These are phyloP conservation scores for Chaetodon trifasciatus DNA, from an alignment of 2,797 vertebrate species.

Conservation along the genomic window DNA sequence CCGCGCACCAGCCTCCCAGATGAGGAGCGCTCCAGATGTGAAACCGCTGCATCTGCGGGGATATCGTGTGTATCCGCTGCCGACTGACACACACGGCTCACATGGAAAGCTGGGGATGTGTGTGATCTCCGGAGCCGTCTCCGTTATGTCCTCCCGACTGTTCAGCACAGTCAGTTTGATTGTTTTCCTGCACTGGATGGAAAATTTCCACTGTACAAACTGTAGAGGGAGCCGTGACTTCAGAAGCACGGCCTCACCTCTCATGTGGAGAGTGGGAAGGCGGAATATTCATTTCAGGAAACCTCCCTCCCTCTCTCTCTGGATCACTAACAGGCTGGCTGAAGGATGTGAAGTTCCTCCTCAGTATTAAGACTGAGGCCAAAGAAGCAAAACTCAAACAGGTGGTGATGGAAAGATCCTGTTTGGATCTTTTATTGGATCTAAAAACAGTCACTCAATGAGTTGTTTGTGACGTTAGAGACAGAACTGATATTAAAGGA, in stretches of 20 bases:
- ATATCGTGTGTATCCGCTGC: slow-evolving; percentile 2
- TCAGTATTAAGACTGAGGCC: background rate
- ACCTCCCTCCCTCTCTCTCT: background rate
- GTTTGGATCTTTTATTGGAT: background rate
- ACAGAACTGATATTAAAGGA: background rate
- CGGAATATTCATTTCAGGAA: slow-evolving; percentile 21
- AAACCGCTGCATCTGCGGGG: background rate
- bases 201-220: slow-evolving; percentile 72
- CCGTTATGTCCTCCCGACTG: slow-evolving; percentile 70
- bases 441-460: background rate
- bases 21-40: slow-evolving; percentile 30
- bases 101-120: slow-evolving; percentile 12
- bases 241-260: slow-evolving; percentile 52
- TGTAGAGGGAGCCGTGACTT: slow-evolving; percentile 85
- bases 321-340: slow-evolving; percentile 8
- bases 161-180: slow-evolving; percentile 71
- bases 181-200: slow-evolving; percentile 74
- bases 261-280: slow-evolving; percentile 35
- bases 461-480: background rate
- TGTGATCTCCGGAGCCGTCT: slow-evolving; percentile 58
- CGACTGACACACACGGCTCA: slow-evolving; percentile 37
- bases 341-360: slow-evolving; percentile 10
- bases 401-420: background rate
- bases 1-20: slow-evolving; percentile 10
- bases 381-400: background rate